Base-by-base conservation (phyloP, 2,888 invertebrate species). In the Meandrusa payeni region DNA sequence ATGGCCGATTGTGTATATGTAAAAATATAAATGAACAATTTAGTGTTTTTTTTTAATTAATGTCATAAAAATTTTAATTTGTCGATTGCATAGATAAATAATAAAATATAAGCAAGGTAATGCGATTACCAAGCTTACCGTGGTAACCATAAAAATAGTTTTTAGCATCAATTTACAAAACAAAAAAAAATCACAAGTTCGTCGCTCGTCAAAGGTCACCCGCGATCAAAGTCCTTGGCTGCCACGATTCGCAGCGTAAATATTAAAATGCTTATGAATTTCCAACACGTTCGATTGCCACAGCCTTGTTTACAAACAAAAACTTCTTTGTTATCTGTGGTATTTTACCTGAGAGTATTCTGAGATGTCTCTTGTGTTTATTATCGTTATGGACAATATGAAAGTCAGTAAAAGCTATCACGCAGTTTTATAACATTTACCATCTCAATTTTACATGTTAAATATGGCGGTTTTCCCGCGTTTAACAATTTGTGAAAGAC, bases 151-250 rank as follows among this genome's bases (percentile, higher is more conserved):
- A 26, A 38, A 38, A 33, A 38, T 13, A 27, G 5, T 13, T 39
- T 44, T 47, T 36, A 37, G 9, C 44, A 20, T 37, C 26, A 45
- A 37, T 43, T 28, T 32, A 24, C 33, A 7, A 13, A 10, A 19
- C 7, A 4, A 20, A 27, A 33, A 23, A 31, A 39, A 34, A 27
- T 22, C 19, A 10, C 31, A 20, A 50, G 50, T 47, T 50, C 42
- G 47, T 41, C 39, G 47, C 29, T 40, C 45, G 36, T 29, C 22
- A 40, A 45, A 50, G 50, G 50, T 50, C 50, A 47, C n/a, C 23
- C 10, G 37, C 42, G 44, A 44, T 22, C 45, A 26, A 20, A 31
- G 43, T 43, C 50, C 50, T 50, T 47, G 50, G 32, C 33, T 19
- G 39, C 34, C 24, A 45, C 31, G 12, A 13, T 7, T 6, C 19